Evolutionary conservation across 1,140 invertebrate genomes (phyloP).

Genomic region (Drosophila kurseongensis): DNA sequence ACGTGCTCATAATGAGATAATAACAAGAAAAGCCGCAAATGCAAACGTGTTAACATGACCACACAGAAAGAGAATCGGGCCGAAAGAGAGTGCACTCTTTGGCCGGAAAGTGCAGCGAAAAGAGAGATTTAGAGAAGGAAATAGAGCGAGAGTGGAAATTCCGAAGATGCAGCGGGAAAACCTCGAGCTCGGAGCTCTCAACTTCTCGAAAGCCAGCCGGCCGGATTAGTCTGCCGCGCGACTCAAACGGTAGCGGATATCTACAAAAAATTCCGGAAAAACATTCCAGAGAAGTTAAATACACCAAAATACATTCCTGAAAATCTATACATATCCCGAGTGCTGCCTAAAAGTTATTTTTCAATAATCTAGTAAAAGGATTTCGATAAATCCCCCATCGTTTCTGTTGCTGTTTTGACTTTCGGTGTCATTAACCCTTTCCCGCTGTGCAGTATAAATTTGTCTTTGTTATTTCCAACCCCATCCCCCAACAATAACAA

Average conservation of each 20-base stretch:
- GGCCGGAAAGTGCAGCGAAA: slow-evolving; percentile 53
- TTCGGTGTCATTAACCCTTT: slow-evolving; percentile 41
- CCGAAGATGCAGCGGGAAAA: slow-evolving; percentile 42
- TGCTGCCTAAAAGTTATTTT: slow-evolving; percentile 10
- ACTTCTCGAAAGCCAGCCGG: slow-evolving; percentile 53
- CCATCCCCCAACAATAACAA: slow-evolving; percentile 5
- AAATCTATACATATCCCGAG: slow-evolving; percentile 31
- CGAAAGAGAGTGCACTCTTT: slow-evolving; percentile 19
- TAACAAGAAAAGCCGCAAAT: slow-evolving; percentile 62
- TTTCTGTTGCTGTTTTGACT: slow-evolving; percentile 11
- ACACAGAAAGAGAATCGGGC: background rate
- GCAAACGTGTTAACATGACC: slow-evolving; percentile 43
- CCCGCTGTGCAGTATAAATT: slow-evolving; percentile 20
- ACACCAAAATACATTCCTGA: slow-evolving; percentile 36
- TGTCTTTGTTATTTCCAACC: slow-evolving; percentile 19
- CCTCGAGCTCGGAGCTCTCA: slow-evolving; percentile 28
- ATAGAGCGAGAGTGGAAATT: slow-evolving; percentile 16
- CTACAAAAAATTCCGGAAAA: slow-evolving; percentile 13
- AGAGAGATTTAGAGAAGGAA: slow-evolving; percentile 26
- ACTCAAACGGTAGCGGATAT: slow-evolving; percentile 62
- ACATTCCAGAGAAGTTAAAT: slow-evolving; percentile 8
- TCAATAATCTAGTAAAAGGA: slow-evolving; percentile 3
- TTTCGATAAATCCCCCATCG: slow-evolving; percentile 10
- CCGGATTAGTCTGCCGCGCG: slow-evolving; percentile 74
- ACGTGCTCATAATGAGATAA: slow-evolving; percentile 69